Percentiles rank a stretch among this genome's conserved stretches.
phyloP scores from a whole-genome alignment of 2,113 vertebrate species.

The Ranitomeya imitator region DNA sequence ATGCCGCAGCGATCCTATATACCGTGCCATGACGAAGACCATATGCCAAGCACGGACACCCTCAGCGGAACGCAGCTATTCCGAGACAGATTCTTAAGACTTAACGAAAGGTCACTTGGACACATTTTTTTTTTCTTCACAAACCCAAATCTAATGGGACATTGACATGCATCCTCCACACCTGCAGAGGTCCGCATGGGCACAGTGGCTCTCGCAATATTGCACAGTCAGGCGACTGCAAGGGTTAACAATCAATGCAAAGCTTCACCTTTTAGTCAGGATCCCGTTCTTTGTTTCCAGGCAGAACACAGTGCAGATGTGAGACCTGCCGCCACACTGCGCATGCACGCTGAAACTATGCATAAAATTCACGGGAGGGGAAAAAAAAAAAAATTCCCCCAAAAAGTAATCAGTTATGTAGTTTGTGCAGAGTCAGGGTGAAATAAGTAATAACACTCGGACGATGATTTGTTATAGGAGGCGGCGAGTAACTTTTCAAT shows the following conservation, averaged over 20 bases:
- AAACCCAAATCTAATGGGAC: background rate
- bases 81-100: background rate
- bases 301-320: conserved; percentile 66
- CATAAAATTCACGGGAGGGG: conserved; percentile 55
- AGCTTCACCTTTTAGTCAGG: conserved; percentile 62
- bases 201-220: background rate
- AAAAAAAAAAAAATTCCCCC: conserved; percentile 1
- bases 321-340: conserved; percentile 59
- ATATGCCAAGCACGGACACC: background rate
- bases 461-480: background rate
- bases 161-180: conserved; percentile 5
- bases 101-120: background rate
- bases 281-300: conserved; percentile 70
- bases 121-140: background rate
- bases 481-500: background rate
- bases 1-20: background rate
- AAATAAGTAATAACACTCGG: background rate
- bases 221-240: background rate
- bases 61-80: background rate
- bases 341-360: conserved; percentile 59
- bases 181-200: conserved; percentile 46
- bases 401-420: conserved; percentile 19
- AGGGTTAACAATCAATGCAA: conserved; percentile 56
- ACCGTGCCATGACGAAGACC: background rate
- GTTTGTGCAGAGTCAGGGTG: conserved; percentile 11